These are phyloP conservation scores for Sciurus carolinensis DNA, from an alignment of 2,797 vertebrate species.

Conservation along the genomic window DNA sequence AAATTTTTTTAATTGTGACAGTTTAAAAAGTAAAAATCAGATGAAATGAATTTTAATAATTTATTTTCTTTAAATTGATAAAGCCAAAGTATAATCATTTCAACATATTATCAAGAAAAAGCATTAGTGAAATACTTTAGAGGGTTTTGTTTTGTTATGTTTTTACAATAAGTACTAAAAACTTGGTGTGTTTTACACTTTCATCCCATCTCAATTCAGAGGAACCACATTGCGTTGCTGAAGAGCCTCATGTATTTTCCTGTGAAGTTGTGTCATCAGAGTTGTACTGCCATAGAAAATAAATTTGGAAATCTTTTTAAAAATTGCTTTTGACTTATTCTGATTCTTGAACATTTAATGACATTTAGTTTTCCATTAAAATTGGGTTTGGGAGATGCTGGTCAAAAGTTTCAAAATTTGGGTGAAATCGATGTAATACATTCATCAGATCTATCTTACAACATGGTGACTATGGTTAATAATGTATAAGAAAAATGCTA, in stretches of 20 bases:
- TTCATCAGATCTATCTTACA: neutral
- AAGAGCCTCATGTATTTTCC: neutral
- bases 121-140: neutral
- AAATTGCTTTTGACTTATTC: neutral
- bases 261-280: neutral
- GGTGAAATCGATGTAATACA: neutral
- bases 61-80: neutral
- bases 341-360: neutral
- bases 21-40: neutral
- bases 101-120: neutral
- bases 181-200: neutral
- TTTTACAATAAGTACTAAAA: neutral
- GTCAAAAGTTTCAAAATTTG: neutral
- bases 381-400: neutral
- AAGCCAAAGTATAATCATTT: neutral
- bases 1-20: neutral
- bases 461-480: neutral
- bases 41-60: conserved; percentile 5
- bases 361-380: conserved; percentile 3
- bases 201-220: neutral
- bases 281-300: neutral
- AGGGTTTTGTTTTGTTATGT: neutral
- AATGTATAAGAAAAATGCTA: neutral
- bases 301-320: neutral
- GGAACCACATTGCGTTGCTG: neutral